Base-by-base conservation (phyloP, 2,113 vertebrate genomes). In the Ia io region DNA sequence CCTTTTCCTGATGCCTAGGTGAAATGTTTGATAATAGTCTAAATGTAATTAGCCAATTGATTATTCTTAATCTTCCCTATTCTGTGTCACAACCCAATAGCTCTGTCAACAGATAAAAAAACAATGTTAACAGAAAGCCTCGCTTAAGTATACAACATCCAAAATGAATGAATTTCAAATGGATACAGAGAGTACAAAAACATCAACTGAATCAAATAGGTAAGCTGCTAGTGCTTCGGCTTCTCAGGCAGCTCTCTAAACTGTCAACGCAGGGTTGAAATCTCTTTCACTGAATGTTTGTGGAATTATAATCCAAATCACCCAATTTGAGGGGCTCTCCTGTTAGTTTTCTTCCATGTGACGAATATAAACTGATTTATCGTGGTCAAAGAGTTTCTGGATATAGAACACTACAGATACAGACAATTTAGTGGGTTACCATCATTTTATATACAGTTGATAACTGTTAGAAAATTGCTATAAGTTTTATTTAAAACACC, bases 381-480 rank as follows among this genome's bases (percentile, higher is more conserved):
- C 47, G 40, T 3, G 32, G 88, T 53, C 82, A 93, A 63, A 93
- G 56, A 86, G 91, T 56, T 93, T 56, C 91, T 95, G 88, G 77
- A 73, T 74, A 95, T 1, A 95, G 82, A 92, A 92, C 86, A 56
- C 90, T 97, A 97, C 47, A 97, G 61, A 96, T 79, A 96, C 74
- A 91, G 44, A 42, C 9, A 83, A 95, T n/a, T 97, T n/a, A 51
- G 95, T 56, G 79, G 95, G 95, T 49, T 3, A 8, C 76, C 90
- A 44, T 93, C 88, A 95, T 94, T 95, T 92, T 95, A 97, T 95
- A 93, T 91, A 98, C 94, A 98, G 96, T 80, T 73, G 93, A 84
- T 85, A 97, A 92, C 86, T 95, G 93, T 77, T 18, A 65, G 92
- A 82, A 53, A 92, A 94, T 0, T 37, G 73, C 65, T 14, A 0